These are phyloP conservation scores for Beris morrisii DNA, from an alignment of 2,888 invertebrate genomes.

Conservation along the genomic window DNA sequence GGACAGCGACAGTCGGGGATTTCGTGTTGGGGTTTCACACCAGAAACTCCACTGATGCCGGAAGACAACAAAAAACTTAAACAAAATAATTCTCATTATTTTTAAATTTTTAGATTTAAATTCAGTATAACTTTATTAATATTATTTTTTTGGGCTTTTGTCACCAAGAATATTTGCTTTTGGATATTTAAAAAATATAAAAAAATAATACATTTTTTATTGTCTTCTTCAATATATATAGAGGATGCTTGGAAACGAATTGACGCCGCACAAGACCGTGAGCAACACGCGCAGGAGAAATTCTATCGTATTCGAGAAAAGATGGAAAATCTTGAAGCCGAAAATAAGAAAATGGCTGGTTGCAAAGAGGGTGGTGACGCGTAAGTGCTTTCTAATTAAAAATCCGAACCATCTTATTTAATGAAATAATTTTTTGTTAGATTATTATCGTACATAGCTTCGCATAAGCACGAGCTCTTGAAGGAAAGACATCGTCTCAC, in stretches of 20 bases:
- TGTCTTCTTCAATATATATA: slow-evolving; percentile 33
- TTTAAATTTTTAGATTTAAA: no score
- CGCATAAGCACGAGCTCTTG: slow-evolving; percentile 47
- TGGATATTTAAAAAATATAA: no score
- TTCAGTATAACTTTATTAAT: no score
- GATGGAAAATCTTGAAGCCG: slow-evolving; percentile 48
- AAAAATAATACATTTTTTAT: no score
- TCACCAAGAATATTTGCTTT: no score
- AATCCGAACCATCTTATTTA: not conserved
- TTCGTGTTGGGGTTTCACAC: no score
- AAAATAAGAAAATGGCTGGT: slow-evolving; percentile 49
- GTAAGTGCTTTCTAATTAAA: slow-evolving; percentile 38
- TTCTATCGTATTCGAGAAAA: slow-evolving; percentile 50
- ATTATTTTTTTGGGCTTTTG: no score
- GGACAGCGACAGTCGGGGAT: no score
- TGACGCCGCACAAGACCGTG: slow-evolving; percentile 54
- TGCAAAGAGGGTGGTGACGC: slow-evolving; percentile 41
- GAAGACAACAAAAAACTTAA: no score
- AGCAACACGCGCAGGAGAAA: slow-evolving; percentile 53
- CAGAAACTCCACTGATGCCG: no score
- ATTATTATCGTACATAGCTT: slow-evolving; percentile 33
- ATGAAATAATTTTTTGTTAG: slow-evolving; percentile 4
- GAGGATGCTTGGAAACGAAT: slow-evolving; percentile 55
- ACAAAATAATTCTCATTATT: no score
- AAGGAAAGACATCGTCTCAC: slow-evolving; percentile 48